A percentile compares a stretch with the other conserved stretches of the same genome.
Conservation (phyloP, 2,113 vertebrate genomes). For the Tupaia chinensis region DNA sequence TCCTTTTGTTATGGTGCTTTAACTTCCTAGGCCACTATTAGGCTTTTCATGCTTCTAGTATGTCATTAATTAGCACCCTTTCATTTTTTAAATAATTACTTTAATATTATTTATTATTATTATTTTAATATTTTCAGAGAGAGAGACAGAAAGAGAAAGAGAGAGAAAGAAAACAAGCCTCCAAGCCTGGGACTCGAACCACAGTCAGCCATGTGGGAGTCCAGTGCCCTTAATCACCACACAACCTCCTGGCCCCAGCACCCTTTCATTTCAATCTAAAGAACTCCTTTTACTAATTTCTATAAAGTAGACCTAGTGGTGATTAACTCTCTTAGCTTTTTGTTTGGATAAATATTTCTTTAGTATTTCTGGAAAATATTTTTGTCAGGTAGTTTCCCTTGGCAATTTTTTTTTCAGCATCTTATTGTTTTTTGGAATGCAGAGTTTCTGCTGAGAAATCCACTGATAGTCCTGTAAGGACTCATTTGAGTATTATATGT, state of each 20-base stretch:
- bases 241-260: too few relatives aligned
- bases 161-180: too few relatives aligned
- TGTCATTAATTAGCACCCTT: not conserved
- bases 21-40: not conserved
- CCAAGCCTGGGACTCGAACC: too few relatives aligned
- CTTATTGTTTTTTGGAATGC: not conserved
- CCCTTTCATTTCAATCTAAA: not conserved
- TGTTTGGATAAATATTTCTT: not conserved
- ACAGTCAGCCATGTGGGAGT: too few relatives aligned
- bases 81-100: not conserved
- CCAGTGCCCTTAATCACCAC: too few relatives aligned
- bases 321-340: not conserved
- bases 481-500: not conserved
- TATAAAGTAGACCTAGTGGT: not conserved
- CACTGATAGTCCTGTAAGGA: not conserved
- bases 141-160: too few relatives aligned
- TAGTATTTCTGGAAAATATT: not conserved
- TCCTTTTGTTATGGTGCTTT: not conserved
- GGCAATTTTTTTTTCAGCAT: not conserved
- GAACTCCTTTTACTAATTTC: not conserved
- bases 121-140: too few relatives aligned
- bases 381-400: not conserved
- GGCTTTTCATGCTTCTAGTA: not conserved
- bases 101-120: too few relatives aligned
- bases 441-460: not conserved